Evolutionary conservation across 2,797 vertebrate species (phyloP).

Genomic region (Peromyscus attwateri): DNA sequence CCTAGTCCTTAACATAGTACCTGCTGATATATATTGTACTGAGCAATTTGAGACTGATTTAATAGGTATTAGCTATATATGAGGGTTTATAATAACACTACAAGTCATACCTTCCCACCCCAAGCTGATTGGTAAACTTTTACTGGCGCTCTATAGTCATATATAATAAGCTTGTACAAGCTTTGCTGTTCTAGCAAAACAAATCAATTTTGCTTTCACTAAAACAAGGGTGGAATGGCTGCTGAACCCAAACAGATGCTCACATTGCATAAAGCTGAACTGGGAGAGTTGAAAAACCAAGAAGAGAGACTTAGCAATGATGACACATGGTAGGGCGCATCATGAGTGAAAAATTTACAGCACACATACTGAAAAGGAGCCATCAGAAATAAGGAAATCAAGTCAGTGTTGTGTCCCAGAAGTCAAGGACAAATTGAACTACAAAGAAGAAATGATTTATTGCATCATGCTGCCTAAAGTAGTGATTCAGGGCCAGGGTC

Average conservation of each 20-base stretch:
- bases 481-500: neutral
- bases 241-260: neutral
- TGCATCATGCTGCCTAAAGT: neutral
- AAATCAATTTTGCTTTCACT: slow-evolving; percentile 5
- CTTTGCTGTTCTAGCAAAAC: neutral
- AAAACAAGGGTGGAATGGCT: neutral
- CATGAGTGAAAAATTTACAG: neutral
- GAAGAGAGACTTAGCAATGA: neutral
- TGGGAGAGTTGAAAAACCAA: slow-evolving; percentile 4
- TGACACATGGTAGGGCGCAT: neutral
- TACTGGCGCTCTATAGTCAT: neutral
- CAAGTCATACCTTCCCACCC: neutral
- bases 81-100: neutral
- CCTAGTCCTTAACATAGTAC: neutral
- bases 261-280: neutral
- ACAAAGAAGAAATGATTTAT: neutral
- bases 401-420: neutral
- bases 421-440: slow-evolving; percentile 51
- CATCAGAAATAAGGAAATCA: slow-evolving; percentile 27
- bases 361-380: neutral
- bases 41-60: neutral
- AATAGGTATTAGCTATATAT: neutral
- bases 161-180: neutral
- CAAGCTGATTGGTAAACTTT: neutral
- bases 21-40: neutral